Evolutionary conservation across 2,113 vertebrate genomes (phyloP).

Genomic region (Rhombomys opimus): DNA sequence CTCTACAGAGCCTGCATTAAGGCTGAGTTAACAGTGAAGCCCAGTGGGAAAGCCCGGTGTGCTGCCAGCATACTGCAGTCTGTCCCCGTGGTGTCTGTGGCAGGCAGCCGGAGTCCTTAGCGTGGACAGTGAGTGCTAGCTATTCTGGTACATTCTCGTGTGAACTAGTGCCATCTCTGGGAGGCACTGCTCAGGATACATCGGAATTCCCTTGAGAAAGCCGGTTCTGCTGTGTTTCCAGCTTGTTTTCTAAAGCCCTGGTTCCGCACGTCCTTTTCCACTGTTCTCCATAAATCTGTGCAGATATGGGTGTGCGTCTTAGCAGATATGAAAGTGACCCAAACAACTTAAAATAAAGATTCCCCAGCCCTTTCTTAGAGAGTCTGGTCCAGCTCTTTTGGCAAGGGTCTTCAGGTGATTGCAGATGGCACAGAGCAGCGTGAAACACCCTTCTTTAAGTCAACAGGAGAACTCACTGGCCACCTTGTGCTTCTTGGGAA

Average conservation of each 20-base stretch:
- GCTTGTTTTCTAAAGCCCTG: neutral
- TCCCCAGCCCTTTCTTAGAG: neutral
- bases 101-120: neutral
- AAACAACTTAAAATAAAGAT: neutral
- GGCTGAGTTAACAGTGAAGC: neutral
- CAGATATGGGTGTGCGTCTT: neutral
- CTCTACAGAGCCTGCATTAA: neutral
- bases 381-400: neutral
- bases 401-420: neutral
- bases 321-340: neutral
- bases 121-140: neutral
- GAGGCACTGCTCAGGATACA: neutral
- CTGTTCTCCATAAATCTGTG: neutral
- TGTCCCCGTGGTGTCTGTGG: neutral
- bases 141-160: neutral
- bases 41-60: neutral
- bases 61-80: neutral
- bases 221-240: neutral
- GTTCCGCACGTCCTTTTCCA: conserved; percentile 6
- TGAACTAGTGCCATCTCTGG: neutral
- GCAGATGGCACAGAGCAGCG: neutral
- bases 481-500: neutral
- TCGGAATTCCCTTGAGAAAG: neutral
- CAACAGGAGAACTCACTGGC: neutral
- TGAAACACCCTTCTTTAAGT: conserved; percentile 13